phyloP scores from a whole-genome alignment of 2,888 invertebrate species.

The Charanyca ferruginea region DNA sequence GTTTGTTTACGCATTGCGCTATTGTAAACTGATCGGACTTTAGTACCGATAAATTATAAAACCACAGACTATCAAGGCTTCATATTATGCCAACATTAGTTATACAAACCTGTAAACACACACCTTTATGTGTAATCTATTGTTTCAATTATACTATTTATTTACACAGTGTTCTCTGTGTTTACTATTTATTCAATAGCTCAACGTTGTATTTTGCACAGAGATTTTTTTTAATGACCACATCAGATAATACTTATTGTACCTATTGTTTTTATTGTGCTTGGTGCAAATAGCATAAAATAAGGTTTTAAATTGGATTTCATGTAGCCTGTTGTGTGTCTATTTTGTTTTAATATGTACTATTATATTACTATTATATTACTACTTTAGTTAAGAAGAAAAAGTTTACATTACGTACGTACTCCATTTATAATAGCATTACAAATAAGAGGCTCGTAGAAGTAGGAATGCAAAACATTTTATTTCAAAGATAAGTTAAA shows the following conservation, averaged over 20 bases:
- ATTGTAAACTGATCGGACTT: slow-evolving; percentile 27
- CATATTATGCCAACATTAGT: slow-evolving; percentile 8
- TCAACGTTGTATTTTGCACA: slow-evolving; percentile 5
- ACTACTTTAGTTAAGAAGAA: too few relatives aligned
- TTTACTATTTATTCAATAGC: slow-evolving; percentile 24
- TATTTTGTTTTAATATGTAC: too few relatives aligned
- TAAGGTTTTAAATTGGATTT: not conserved
- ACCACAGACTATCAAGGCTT: slow-evolving; percentile 34
- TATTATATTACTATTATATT: too few relatives aligned
- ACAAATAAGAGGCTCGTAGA: too few relatives aligned
- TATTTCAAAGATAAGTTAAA: too few relatives aligned
- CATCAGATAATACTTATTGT: slow-evolving; percentile 15
- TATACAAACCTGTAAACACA: not conserved
- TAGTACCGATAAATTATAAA: slow-evolving; percentile 30
- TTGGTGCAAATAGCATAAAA: not conserved
- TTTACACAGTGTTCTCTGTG: slow-evolving; percentile 20
- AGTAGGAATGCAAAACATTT: too few relatives aligned
- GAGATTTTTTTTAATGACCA: slow-evolving; percentile 33
- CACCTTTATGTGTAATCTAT: slow-evolving; percentile 13
- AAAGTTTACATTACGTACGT: too few relatives aligned
- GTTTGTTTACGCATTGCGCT: slow-evolving; percentile 4
- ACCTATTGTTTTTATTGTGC: slow-evolving; percentile 5
- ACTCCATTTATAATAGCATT: too few relatives aligned
- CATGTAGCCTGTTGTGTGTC: not conserved
- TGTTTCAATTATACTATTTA: slow-evolving; percentile 41